Evolutionary conservation across 2,113 vertebrate genomes (phyloP).

Genomic region (Mustelus asterias): DNA sequence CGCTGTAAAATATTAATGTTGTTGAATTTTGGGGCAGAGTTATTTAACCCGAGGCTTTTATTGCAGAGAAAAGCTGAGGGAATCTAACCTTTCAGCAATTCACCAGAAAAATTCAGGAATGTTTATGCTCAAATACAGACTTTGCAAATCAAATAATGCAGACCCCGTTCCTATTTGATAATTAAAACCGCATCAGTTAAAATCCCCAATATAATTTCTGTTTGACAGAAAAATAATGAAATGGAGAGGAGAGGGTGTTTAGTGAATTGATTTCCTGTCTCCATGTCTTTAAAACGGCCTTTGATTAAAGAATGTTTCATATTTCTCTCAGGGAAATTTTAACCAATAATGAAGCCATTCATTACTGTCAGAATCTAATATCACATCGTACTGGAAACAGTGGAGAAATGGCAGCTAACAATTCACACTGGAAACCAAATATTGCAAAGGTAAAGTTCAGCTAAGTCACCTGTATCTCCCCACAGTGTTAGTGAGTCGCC

Average conservation of each 20-base stretch:
- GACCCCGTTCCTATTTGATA: neutral
- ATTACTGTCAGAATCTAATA: slow-evolving; percentile 31
- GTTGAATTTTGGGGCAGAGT: neutral
- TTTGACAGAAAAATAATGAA: slow-evolving; percentile 20
- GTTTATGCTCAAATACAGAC: neutral
- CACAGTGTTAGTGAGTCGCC: no score
- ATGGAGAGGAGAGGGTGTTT: neutral
- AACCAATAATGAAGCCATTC: slow-evolving; percentile 33
- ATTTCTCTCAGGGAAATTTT: neutral
- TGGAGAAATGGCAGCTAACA: neutral
- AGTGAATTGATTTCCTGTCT: slow-evolving; percentile 27
- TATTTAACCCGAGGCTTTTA: neutral
- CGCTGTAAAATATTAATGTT: neutral
- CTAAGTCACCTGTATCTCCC: neutral
- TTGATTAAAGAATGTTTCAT: slow-evolving; percentile 14
- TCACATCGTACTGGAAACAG: neutral
- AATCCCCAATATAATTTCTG: neutral
- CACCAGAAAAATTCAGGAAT: neutral
- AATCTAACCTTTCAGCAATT: no score
- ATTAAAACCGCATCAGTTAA: slow-evolving; percentile 4
- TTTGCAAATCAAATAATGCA: neutral
- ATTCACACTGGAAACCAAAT: neutral
- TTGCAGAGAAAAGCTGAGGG: neutral
- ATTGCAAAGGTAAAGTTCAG: neutral
- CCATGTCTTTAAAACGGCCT: neutral